Base-by-base conservation (phyloP, 2,113 vertebrate species). In the Oreotragus oreotragus region DNA sequence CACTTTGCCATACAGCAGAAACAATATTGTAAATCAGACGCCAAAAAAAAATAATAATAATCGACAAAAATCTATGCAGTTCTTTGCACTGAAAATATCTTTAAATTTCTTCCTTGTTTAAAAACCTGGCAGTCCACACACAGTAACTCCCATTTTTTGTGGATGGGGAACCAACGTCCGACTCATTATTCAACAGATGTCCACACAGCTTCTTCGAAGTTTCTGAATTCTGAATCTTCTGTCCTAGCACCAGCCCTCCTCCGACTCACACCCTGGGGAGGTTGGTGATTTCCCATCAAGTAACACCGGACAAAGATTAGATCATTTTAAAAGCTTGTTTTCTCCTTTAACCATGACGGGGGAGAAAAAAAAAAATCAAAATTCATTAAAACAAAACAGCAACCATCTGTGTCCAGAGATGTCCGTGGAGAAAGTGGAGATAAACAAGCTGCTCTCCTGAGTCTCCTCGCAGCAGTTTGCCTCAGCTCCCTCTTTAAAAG, bases 321-420 rank as follows among this genome's bases (percentile, higher is more conserved):
- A 79, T 98, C 98, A 98, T 84, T 97, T 97, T 85, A 15, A 47
- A 94, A 57, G 97, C 97, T 76, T 94, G 95, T 39, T 70, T 70
- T 39, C 66, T 70, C 66, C n/a, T 70, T 98, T 96, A 84, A 94
- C 97, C 97, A 98, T 86, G 87, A 91, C 55, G 79, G n/a, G 81
- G 90, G 19, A 70, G 66, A 11, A 23, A 70, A 91, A 95, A 97
- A 97, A 98, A 97, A 97, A 95, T 97, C 94, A 97, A 98, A 98
- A 98, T 98, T 92, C 98, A 98, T 98, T 98, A 98, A 98, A 99
- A 98, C 98, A 98, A 98, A 99, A 98, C 98, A 98, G 96, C 96
- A 97, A 43, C 98, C 98, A 97, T 97, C 90, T 97, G 98, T 98
- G 96, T 97, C 98, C 92, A 92, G 98, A 97, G 97, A 98, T 97